Percentiles rank a stretch among this genome's conserved stretches.
These are phyloP conservation scores for Drosophila nigritarsus DNA, from an alignment of 2,888 invertebrate species.

Conservation along the genomic window DNA sequence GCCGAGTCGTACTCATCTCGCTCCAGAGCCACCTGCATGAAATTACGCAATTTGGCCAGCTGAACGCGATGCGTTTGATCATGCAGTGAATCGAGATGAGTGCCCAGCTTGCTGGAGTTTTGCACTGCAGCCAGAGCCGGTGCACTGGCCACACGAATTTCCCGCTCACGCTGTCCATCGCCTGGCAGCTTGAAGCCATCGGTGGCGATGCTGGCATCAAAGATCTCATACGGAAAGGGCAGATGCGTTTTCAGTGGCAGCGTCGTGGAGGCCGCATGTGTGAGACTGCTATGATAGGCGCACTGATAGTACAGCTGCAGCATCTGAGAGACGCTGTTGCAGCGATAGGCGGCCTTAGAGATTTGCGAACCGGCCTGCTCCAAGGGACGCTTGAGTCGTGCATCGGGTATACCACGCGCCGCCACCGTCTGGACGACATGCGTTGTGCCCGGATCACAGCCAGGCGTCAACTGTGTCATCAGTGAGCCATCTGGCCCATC, in stretches of 20 bases:
- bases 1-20: constrained; percentile 89
- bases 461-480: constrained; percentile 90
- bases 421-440: constrained; percentile 90
- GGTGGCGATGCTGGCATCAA: constrained; percentile 87
- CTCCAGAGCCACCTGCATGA: constrained; percentile 89
- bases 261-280: constrained; percentile 88
- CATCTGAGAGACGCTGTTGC: constrained; percentile 91
- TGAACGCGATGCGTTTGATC: constrained; percentile 90
- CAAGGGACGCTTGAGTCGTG: constrained; percentile 88
- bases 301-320: constrained; percentile 91
- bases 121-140: constrained; percentile 92
- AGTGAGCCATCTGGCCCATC: constrained; percentile 87
- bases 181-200: constrained; percentile 86
- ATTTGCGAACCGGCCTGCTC: constrained; percentile 86
- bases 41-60: constrained; percentile 89
- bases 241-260: constrained; percentile 88
- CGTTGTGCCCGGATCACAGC: constrained; percentile 88
- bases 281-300: constrained; percentile 89
- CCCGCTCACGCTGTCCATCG: constrained; percentile 51
- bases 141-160: constrained; percentile 85
- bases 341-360: constrained; percentile 90
- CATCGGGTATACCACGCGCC: constrained; percentile 90
- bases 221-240: constrained; percentile 91
- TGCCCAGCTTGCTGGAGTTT: constrained; percentile 88
- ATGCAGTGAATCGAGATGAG: constrained; percentile 90